Evolutionary conservation across 2,888 invertebrate species (phyloP).

Genomic region (Ecdyonurus torrentis): DNA sequence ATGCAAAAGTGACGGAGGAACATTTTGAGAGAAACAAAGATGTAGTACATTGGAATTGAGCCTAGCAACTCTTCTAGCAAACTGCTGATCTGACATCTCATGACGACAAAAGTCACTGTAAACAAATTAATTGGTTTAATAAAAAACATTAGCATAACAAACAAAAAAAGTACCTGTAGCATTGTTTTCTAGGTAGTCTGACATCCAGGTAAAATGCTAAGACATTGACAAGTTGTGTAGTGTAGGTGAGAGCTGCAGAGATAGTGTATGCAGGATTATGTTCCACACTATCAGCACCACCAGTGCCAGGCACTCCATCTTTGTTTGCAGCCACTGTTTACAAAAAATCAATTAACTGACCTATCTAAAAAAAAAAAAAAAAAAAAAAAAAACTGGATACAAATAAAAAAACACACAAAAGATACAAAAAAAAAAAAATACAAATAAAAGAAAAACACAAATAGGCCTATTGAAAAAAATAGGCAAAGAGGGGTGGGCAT

Average conservation of each 20-base stretch:
- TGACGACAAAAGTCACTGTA: slow-evolving; percentile 65
- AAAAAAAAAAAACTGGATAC: slow-evolving; percentile 1
- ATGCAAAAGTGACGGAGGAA: slow-evolving; percentile 41
- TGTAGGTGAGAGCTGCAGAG: slow-evolving; percentile 67
- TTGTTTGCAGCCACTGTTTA: slow-evolving; percentile 36
- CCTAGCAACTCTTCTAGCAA: slow-evolving; percentile 54
- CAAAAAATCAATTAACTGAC: background rate
- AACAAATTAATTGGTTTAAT: slow-evolving; percentile 9
- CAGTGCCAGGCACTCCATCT: slow-evolving; percentile 31
- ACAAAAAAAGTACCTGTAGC: slow-evolving; percentile 37
- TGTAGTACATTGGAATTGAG: slow-evolving; percentile 66
- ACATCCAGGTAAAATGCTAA: slow-evolving; percentile 71
- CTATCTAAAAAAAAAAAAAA: slow-evolving; percentile 7
- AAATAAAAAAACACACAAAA: slow-evolving; percentile 2
- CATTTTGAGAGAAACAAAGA: slow-evolving; percentile 59
- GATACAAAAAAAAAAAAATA: slow-evolving; percentile 7
- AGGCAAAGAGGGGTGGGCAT: no score
- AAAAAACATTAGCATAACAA: background rate
- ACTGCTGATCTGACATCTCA: slow-evolving; percentile 51
- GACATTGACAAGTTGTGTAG: slow-evolving; percentile 67
- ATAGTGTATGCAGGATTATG: slow-evolving; percentile 54
- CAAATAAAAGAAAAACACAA: slow-evolving; percentile 3
- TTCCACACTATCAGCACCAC: slow-evolving; percentile 36
- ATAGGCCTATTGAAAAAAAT: no score
- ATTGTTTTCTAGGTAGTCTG: slow-evolving; percentile 56